These are phyloP conservation scores for Lepus oiostolus DNA, from an alignment of 2,797 vertebrate genomes.

Conservation along the genomic window DNA sequence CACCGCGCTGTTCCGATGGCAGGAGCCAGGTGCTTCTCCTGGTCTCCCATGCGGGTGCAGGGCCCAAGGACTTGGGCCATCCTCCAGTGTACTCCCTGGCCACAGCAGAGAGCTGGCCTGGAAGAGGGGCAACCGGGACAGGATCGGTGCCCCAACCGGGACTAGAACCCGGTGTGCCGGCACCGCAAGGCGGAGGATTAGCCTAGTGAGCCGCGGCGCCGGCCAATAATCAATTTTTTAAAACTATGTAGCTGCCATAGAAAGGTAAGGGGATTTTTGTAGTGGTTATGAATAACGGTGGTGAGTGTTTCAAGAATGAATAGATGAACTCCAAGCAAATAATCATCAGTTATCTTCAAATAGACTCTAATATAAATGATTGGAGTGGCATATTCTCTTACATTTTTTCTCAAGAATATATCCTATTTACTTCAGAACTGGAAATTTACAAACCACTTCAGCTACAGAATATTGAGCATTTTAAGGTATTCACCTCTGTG, in stretches of 20 bases:
- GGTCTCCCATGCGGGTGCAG: no score
- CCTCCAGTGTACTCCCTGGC: no score
- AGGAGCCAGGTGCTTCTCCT: no score
- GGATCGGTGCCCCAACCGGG: no score
- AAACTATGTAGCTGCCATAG: conserved; percentile 24
- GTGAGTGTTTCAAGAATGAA: background rate
- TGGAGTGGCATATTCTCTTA: background rate
- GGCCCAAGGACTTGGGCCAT: no score
- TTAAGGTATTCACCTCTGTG: background rate
- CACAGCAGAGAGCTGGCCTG: no score
- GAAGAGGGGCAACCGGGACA: no score
- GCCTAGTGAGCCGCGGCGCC: no score
- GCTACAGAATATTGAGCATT: conserved; percentile 36
- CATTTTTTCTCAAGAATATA: background rate
- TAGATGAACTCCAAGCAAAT: conserved; percentile 32
- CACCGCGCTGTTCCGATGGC: no score
- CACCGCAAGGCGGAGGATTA: no score
- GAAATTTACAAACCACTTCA: conserved; percentile 11
- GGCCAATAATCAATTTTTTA: background rate
- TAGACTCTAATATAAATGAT: background rate
- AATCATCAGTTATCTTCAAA: conserved; percentile 20
- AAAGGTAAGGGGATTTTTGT: conserved; percentile 26
- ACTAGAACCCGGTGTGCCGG: no score
- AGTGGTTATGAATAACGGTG: background rate
- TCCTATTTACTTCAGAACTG: conserved; percentile 39